Base-by-base conservation (phyloP, 2,888 invertebrate genomes). In the Julus scandinavius region DNA sequence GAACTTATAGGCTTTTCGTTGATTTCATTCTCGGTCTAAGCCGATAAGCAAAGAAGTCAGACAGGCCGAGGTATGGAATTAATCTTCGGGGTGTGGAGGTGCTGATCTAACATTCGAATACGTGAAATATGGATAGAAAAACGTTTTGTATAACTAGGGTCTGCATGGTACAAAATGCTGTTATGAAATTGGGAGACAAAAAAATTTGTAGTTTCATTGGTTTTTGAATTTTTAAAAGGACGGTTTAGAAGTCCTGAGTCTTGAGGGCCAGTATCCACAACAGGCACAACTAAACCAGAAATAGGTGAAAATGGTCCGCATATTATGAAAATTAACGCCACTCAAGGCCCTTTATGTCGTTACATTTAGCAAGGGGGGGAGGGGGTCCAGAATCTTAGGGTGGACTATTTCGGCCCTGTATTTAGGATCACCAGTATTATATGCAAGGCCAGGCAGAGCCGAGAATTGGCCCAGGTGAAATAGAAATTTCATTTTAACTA, bases 71-170 rank as follows among this genome's bases (percentile, higher is more conserved):
- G 63, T 63, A 6, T n/a, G 63, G 17, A 20, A 29, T 72, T 72
- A 72, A 72, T 20, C 72, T 72, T 20, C 2, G 72, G 29, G 72
- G 72, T 72, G 72, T 72, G 72, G n/a, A 20, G 72, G 72, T 72
- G 72, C 72, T 72, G 72, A 20, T 29, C 72, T 72, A 9, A 2
- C 9, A 11, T 20, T 20, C 6, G 20, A 29, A 29, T 72, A 1
- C 72, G 20, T 72, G 72, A 72, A 72, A 29, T 72, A 72, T 72
- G 72, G 29, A 5, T 11, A 9, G 20, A 20, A 20, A 9, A 72
- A 72, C 72, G n/a, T 29, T 5, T 29, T 72, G 72, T 72, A 5
- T 72, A n/a, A 72, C 20, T 7, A 72, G 11, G 72, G 72, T 5
- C 20, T 45, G 45, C 7, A 45, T 45, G 45, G 5, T 72, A 20